Base-by-base conservation (phyloP, 2,797 vertebrate species). In the Tamandua tetradactyla region DNA sequence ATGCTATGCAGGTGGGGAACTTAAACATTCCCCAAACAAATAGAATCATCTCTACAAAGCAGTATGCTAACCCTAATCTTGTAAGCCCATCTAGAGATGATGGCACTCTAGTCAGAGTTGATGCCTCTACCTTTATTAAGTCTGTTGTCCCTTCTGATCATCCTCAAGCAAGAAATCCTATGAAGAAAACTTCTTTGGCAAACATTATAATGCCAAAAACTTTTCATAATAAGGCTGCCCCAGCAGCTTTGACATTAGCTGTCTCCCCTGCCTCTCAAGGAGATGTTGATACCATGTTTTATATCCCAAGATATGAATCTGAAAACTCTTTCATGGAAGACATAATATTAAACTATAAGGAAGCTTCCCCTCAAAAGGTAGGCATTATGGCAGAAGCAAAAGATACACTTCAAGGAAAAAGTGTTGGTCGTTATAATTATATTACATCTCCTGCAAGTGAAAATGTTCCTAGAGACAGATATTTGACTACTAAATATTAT, bases 321-420 rank as follows among this genome's bases (percentile, higher is more conserved):
- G 71, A 95, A 82, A 47, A n/a, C 23, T 27, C 79, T 91, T 94
- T 80, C 11, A 74, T 81, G 15, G 61, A 96, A 86, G 40, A 82
- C 69, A 15, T 11, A 83, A 61, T 18, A 35, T 17, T 89, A 15
- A 84, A 81, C 20, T 23, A 89, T 94, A 81, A 84, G 62, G 22
- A 20, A 61, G 18, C 55, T 66, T 7, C 49, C 32, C 87, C 37
- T 35, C 62, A 57, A 32, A 17, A 57, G 15, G 68, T 47, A 55
- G 23, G 11, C 4, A 78, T 72, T 57, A 81, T 20, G 17, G n/a
- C 40, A 93, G 37, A 81, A 42, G 61, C 79, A 37, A 23, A 91
- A 87, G 61, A 92, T 6, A 40, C 17, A 86, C 11, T 80, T 79
- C 62, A 86, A 64, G 37, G 69, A 83, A 71, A 91, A 68, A 76